Percentiles rank a stretch among this genome's conserved stretches.
Evolutionary conservation across 2,888 invertebrate genomes (phyloP).

Genomic region (Athripsodes cinereus): DNA sequence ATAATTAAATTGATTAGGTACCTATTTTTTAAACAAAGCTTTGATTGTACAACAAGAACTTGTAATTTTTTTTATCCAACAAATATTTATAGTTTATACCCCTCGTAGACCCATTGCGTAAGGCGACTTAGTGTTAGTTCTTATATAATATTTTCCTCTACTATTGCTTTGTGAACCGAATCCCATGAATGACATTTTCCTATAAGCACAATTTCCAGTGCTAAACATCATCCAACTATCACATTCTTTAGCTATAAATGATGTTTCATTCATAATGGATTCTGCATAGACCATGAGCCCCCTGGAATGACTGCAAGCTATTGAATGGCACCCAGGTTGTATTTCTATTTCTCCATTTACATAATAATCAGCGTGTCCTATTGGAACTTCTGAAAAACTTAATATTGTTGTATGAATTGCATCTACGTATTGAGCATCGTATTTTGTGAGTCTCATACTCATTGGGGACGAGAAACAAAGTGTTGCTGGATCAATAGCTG

Average conservation of each 20-base stretch:
- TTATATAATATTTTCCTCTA: slow-evolving; percentile 15
- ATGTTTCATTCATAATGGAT: slow-evolving; percentile 12
- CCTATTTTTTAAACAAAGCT: too few relatives aligned
- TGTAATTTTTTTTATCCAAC: too few relatives aligned
- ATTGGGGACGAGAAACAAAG: slow-evolving; percentile 18
- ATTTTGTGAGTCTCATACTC: slow-evolving; percentile 1
- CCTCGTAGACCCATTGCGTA: slow-evolving; percentile 11
- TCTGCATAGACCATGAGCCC: slow-evolving; percentile 16
- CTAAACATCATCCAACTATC: slow-evolving; percentile 10
- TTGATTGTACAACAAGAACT: too few relatives aligned
- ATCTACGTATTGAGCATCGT: slow-evolving; percentile 22
- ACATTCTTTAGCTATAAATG: slow-evolving; percentile 18
- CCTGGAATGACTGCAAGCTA: slow-evolving; percentile 20
- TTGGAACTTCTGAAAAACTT: slow-evolving; percentile 8
- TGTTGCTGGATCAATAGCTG: slow-evolving; percentile 22
- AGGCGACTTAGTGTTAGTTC: slow-evolving; percentile 7
- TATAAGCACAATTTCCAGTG: slow-evolving; percentile 2
- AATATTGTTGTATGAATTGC: slow-evolving; percentile 22
- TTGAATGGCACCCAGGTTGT: slow-evolving; percentile 19
- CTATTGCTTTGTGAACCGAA: slow-evolving; percentile 7
- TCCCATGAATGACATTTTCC: slow-evolving; percentile 7
- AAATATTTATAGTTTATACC: neutral
- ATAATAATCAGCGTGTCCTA: slow-evolving; percentile 24
- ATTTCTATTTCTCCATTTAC: slow-evolving; percentile 15
- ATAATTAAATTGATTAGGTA: too few relatives aligned